Evolutionary conservation across 2,888 invertebrate species (phyloP).

Genomic region (Teleiodes luculella): DNA sequence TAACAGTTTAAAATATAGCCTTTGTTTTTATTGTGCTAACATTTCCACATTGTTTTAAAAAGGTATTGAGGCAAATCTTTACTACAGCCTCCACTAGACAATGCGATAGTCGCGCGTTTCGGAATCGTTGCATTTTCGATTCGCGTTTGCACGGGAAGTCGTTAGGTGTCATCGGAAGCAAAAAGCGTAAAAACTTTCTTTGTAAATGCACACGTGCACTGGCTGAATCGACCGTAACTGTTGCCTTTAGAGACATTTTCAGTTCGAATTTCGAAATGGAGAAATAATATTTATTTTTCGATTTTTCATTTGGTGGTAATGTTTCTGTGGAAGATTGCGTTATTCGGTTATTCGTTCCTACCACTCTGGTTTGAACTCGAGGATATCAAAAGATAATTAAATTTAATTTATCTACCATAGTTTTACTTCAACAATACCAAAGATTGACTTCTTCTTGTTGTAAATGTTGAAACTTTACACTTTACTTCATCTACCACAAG

Average conservation of each 20-base stretch:
- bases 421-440: too few relatives aligned
- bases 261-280: constrained; percentile 1
- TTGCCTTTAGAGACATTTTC: not conserved
- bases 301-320: too few relatives aligned
- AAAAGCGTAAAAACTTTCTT: constrained; percentile 48
- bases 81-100: not conserved
- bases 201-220: constrained; percentile 39
- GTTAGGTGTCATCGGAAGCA: constrained; percentile 54
- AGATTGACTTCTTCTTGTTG: too few relatives aligned
- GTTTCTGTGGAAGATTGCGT: too few relatives aligned
- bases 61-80: not conserved
- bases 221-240: not conserved
- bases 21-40: too few relatives aligned
- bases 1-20: too few relatives aligned
- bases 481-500: too few relatives aligned
- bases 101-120: constrained; percentile 29
- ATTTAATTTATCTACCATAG: too few relatives aligned
- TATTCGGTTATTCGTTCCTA: too few relatives aligned
- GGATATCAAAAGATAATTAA: too few relatives aligned
- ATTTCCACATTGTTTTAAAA: not conserved
- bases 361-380: too few relatives aligned
- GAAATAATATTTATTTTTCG: not conserved
- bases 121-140: constrained; percentile 50
- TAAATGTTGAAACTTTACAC: too few relatives aligned
- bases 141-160: constrained; percentile 57